phyloP scores from a whole-genome alignment of 35 echinoderm and acorn worm genomes.

The Holothuria glaberrima region DNA sequence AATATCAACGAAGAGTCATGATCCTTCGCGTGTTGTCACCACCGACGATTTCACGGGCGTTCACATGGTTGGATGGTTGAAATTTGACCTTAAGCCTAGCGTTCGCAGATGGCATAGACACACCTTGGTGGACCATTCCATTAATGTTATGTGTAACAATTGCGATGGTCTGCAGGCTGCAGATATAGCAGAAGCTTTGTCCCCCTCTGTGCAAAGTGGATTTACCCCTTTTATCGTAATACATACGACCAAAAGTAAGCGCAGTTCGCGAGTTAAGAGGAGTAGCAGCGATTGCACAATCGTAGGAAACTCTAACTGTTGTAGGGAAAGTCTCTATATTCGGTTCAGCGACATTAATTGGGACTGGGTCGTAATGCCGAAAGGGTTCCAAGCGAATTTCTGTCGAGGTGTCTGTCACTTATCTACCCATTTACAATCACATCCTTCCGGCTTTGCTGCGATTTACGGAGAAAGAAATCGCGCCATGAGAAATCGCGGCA shows the following conservation, averaged over 20 bases:
- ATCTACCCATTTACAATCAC: conserved; percentile 3
- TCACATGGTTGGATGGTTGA: conserved; percentile 14
- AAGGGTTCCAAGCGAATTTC: conserved; percentile 32
- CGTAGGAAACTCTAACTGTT: conserved; percentile 18
- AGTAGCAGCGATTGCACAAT: conserved; percentile 36
- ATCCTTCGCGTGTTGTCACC: neutral
- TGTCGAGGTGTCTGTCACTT: conserved; percentile 6
- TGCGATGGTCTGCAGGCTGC: neutral
- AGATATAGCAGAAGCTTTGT: conserved; percentile 16
- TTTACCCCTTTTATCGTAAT: conserved; percentile 40
- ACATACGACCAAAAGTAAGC: conserved; percentile 33
- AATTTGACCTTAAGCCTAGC: conserved; percentile 19
- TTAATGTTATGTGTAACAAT: conserved; percentile 3
- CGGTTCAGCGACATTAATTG: conserved; percentile 11
- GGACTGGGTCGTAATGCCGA: conserved; percentile 12
- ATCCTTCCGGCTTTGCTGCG: neutral
- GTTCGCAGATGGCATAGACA: conserved; percentile 51
- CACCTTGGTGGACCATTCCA: neutral
- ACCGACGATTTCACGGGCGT: neutral
- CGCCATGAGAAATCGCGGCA: conserved; percentile 10
- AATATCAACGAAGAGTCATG: neutral
- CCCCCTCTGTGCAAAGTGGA: neutral
- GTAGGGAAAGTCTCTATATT: conserved; percentile 35
- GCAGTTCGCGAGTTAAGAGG: conserved; percentile 14
- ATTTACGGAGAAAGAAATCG: conserved; percentile 10